phyloP scores from a whole-genome alignment of 1,140 invertebrate species.

The Drosophila bifasciata region DNA sequence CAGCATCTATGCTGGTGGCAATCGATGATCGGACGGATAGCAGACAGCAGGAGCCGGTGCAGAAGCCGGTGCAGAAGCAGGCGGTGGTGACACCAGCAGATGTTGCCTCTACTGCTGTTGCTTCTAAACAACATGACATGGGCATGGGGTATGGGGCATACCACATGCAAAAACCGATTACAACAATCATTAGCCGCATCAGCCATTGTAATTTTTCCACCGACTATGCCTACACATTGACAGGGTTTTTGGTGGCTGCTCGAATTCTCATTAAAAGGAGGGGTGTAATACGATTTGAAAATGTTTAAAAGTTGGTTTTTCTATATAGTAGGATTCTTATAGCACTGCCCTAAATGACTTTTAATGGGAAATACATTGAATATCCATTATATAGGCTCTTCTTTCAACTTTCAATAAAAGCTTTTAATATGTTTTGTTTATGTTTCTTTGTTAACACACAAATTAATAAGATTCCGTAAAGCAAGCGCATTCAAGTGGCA shows the following conservation, averaged over 20 bases:
- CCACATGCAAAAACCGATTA: slow-evolving; percentile 63
- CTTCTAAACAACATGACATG: slow-evolving; percentile 68
- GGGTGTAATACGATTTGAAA: too few species aligned
- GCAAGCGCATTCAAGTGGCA: not conserved
- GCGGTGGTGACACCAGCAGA: slow-evolving; percentile 12
- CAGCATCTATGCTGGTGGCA: slow-evolving; percentile 35
- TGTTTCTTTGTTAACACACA: slow-evolving; percentile 14
- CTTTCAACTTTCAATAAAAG: too few species aligned
- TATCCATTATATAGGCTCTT: too few species aligned
- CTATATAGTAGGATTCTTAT: too few species aligned
- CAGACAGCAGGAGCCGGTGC: not conserved
- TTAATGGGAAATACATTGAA: too few species aligned
- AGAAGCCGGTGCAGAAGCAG: slow-evolving; percentile 2
- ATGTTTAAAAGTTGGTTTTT: too few species aligned
- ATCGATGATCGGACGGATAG: slow-evolving; percentile 70
- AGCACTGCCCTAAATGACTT: too few species aligned
- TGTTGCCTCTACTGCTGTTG: not conserved
- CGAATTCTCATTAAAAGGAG: too few species aligned
- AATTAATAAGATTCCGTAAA: not conserved
- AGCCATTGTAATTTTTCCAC: slow-evolving; percentile 41
- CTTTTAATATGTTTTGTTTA: not conserved
- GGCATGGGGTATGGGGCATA: slow-evolving; percentile 18
- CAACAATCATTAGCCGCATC: slow-evolving; percentile 68
- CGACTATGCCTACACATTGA: slow-evolving; percentile 43
- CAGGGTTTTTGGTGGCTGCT: slow-evolving; percentile 23